A percentile compares a stretch with the other conserved stretches of the same genome.
Conservation (phyloP, 2,113 vertebrate species). For the Perccottus glenii region DNA sequence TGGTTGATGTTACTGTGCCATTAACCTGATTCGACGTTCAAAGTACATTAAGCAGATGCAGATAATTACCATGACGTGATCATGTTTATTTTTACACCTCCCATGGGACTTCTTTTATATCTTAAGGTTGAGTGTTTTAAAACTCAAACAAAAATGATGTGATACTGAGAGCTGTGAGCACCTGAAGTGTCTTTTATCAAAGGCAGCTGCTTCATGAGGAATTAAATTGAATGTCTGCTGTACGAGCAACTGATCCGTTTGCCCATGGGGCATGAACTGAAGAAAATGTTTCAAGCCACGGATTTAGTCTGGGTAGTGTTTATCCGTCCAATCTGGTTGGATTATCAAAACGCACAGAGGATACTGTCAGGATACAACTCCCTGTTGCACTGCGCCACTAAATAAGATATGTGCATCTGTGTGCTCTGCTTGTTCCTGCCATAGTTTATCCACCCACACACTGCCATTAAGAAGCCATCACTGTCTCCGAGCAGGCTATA, state of each 20-base stretch:
- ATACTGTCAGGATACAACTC: constrained; percentile 26
- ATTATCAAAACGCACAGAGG: constrained; percentile 44
- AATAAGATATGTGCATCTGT: constrained; percentile 25
- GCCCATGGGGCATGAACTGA: constrained; percentile 33
- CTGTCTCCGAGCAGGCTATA: not conserved
- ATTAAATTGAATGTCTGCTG: constrained; percentile 46
- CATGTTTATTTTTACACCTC: constrained; percentile 30
- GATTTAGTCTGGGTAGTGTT: constrained; percentile 49
- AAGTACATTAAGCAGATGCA: constrained; percentile 1
- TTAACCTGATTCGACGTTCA: constrained; percentile 38
- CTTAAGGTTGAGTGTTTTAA: constrained; percentile 18
- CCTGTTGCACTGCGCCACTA: constrained; percentile 23
- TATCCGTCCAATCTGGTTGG: constrained; percentile 51
- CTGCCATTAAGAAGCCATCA: constrained; percentile 2
- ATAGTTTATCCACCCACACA: constrained; percentile 26
- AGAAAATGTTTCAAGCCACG: constrained; percentile 44
- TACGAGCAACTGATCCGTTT: constrained; percentile 51
- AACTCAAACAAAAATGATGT: constrained; percentile 14
- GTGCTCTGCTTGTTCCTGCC: constrained; percentile 6
- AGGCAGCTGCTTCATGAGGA: constrained; percentile 42
- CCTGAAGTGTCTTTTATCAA: constrained; percentile 32
- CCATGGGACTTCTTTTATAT: constrained; percentile 9
- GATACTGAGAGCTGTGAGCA: constrained; percentile 19
- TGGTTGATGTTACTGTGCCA: constrained; percentile 19
- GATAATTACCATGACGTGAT: constrained; percentile 26